Percentiles rank a stretch among this genome's conserved stretches.
These are phyloP conservation scores for Pandion haliaetus DNA, from an alignment of 2,113 vertebrate species.

Conservation along the genomic window DNA sequence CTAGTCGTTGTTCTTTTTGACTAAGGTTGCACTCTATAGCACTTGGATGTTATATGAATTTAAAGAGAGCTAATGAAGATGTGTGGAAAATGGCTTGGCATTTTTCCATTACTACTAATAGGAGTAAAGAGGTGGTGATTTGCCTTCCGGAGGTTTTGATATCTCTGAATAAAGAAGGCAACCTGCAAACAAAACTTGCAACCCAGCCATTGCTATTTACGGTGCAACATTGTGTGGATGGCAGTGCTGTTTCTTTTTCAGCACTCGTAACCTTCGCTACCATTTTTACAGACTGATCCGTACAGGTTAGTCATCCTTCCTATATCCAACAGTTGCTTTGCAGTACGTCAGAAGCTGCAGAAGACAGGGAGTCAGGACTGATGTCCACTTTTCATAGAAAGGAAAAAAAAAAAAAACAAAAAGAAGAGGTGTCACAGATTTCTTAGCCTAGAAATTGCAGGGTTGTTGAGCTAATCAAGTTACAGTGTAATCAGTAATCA, in stretches of 20 bases:
- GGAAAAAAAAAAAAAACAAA: background rate
- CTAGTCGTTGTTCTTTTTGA: background rate
- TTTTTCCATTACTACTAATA: background rate
- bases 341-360: background rate
- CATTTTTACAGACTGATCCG: background rate
- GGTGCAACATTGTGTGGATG: background rate
- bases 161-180: background rate
- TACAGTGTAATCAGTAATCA: background rate
- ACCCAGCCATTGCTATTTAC: background rate
- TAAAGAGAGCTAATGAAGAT: background rate
- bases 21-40: background rate
- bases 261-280: background rate
- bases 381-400: background rate
- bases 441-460: background rate
- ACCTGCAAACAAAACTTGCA: background rate
- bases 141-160: background rate
- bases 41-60: background rate
- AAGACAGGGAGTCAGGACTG: background rate
- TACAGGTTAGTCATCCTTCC: background rate
- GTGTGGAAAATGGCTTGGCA: background rate
- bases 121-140: constrained; percentile 6
- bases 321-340: background rate
- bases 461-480: background rate
- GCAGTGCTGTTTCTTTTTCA: background rate
- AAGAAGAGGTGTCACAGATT: background rate